These are phyloP conservation scores for Pecten maximus DNA, from an alignment of 2,888 invertebrate species.

Conservation along the genomic window DNA sequence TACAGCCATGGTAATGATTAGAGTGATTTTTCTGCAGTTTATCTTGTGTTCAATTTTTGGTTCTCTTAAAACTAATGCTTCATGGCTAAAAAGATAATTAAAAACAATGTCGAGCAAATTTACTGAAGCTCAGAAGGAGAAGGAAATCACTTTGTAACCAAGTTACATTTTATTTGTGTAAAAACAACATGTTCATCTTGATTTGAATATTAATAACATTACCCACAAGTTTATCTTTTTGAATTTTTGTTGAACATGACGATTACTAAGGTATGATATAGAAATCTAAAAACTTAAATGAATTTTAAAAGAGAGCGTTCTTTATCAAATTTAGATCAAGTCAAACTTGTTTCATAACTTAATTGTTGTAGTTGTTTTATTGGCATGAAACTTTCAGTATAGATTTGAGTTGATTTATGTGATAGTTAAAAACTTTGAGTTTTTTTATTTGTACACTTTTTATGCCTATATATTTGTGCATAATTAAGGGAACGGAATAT, in stretches of 20 bases:
- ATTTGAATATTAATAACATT: too few relatives aligned
- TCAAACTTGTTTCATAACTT: neutral
- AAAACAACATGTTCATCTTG: too few relatives aligned
- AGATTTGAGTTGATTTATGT: neutral
- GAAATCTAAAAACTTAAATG: neutral
- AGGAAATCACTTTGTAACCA: too few relatives aligned
- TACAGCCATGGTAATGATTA: too few relatives aligned
- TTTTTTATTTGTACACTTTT: neutral
- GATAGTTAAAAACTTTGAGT: neutral
- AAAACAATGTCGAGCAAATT: too few relatives aligned
- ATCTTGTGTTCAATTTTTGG: too few relatives aligned
- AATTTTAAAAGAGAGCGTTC: neutral
- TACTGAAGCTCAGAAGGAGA: too few relatives aligned
- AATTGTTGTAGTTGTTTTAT: neutral
- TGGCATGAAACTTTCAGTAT: neutral
- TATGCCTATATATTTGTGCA: neutral
- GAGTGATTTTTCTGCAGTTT: too few relatives aligned
- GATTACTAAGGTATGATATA: neutral
- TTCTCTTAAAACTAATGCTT: too few relatives aligned
- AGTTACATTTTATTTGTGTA: too few relatives aligned
- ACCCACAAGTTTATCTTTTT: too few relatives aligned
- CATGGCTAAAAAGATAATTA: too few relatives aligned
- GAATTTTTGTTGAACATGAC: neutral
- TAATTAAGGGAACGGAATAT: neutral
- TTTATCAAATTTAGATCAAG: neutral